Evolutionary conservation across 2,113 vertebrate species (phyloP).

Genomic region (Brienomyrus brachyistius): DNA sequence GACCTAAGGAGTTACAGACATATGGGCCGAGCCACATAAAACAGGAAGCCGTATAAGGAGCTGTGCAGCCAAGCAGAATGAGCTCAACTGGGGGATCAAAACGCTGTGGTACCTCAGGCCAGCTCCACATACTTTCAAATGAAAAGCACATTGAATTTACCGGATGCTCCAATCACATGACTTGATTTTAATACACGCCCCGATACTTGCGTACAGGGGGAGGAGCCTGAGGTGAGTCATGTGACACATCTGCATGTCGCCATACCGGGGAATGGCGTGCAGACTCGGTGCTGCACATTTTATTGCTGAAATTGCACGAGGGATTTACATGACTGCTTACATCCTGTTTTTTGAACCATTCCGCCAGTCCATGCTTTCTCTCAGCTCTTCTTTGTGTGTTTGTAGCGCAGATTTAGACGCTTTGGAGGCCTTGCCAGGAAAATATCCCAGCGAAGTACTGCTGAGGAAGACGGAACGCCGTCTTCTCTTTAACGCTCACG

Average conservation of each 20-base stretch:
- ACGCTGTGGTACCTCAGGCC: neutral
- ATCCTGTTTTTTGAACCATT: neutral
- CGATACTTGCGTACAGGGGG: neutral
- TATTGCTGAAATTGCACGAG: neutral
- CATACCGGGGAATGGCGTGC: neutral
- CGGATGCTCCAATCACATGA: neutral
- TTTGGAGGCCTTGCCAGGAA: neutral
- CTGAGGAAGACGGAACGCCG: neutral
- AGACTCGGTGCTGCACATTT: neutral
- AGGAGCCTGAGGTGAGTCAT: neutral
- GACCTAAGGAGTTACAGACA: neutral
- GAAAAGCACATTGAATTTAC: neutral
- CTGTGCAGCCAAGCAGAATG: neutral
- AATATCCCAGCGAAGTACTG: neutral
- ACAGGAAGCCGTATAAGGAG: neutral
- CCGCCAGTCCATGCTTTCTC: neutral
- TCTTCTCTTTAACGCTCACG: neutral
- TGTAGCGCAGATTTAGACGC: neutral
- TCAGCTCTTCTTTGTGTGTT: neutral
- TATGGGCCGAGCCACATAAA: neutral
- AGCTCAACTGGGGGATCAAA: neutral
- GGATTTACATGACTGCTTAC: neutral
- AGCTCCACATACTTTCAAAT: neutral
- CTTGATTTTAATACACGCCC: neutral
- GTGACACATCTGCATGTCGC: neutral